phyloP scores from a whole-genome alignment of 2,113 vertebrate genomes.

The Tympanuchus pallidicinctus region DNA sequence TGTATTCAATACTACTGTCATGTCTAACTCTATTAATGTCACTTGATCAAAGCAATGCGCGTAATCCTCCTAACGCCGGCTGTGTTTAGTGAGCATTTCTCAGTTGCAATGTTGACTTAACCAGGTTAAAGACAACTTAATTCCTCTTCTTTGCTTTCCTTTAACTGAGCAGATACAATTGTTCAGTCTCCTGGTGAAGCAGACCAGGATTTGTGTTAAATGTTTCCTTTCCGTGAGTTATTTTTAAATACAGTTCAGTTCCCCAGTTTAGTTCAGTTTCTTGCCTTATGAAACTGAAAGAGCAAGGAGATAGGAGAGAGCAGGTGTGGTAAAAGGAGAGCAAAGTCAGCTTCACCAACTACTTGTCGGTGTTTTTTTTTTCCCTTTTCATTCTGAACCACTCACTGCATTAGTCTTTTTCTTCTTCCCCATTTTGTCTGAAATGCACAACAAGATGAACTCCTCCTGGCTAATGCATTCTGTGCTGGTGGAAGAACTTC shows the following conservation, averaged over 20 bases:
- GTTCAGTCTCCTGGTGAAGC: not conserved
- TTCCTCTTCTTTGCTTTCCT: not conserved
- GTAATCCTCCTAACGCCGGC: not conserved
- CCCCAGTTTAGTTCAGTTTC: not conserved
- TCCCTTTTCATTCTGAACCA: not conserved
- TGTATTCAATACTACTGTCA: not conserved
- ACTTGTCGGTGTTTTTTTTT: not conserved
- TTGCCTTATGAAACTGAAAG: not conserved
- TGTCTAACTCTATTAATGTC: not conserved
- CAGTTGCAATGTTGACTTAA: conserved; percentile 56
- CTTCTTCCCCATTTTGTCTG: not conserved
- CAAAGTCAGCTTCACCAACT: not conserved
- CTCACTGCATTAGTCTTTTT: fast-evolving
- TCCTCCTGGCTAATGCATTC: not conserved
- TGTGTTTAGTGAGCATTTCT: conserved; percentile 15
- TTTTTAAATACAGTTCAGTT: not conserved
- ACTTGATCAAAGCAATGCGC: conserved; percentile 44
- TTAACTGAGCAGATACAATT: not conserved
- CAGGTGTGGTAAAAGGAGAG: not conserved
- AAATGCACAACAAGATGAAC: not conserved
- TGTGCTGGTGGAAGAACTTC: not conserved
- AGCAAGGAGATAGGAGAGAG: not conserved
- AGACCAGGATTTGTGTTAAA: not conserved
- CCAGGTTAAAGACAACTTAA: conserved; percentile 25
- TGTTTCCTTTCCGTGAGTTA: not conserved